Percentiles rank a stretch among this genome's conserved stretches.
These are phyloP conservation scores for Microcebus jonahi DNA, from an alignment of 2,113 vertebrate genomes.

Conservation along the genomic window DNA sequence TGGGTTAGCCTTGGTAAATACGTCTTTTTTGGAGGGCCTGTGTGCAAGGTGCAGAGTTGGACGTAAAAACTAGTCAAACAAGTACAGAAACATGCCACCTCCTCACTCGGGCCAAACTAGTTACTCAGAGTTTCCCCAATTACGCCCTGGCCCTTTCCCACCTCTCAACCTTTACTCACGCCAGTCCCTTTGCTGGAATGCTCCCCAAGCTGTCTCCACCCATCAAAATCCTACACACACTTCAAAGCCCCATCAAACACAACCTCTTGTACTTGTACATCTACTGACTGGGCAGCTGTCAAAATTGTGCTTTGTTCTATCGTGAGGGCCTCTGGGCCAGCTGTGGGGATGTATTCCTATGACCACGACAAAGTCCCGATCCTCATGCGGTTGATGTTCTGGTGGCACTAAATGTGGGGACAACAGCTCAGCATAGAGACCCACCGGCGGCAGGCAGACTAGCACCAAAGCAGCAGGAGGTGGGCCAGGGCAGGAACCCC, in stretches of 20 bases:
- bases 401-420: neutral
- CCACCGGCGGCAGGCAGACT: neutral
- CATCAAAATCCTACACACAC: conserved; percentile 32
- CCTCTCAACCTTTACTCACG: conserved; percentile 5
- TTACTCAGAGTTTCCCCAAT: conserved; percentile 72
- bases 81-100: conserved; percentile 58
- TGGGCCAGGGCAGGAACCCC: neutral
- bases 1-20: conserved; percentile 10
- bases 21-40: conserved; percentile 32
- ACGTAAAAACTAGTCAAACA: conserved; percentile 60
- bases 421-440: neutral
- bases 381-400: neutral
- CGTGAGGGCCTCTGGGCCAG: neutral
- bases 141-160: neutral
- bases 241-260: conserved; percentile 36
- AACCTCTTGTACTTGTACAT: neutral
- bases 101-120: conserved; percentile 41
- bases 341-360: neutral
- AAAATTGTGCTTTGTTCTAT: neutral
- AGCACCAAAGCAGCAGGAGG: neutral
- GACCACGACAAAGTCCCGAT: neutral
- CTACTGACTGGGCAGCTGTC: neutral
- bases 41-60: neutral
- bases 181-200: conserved; percentile 24
- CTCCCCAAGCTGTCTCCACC: neutral